These are phyloP conservation scores for Tympanoctomys barrerae DNA, from an alignment of 2,797 vertebrate species.

Conservation along the genomic window DNA sequence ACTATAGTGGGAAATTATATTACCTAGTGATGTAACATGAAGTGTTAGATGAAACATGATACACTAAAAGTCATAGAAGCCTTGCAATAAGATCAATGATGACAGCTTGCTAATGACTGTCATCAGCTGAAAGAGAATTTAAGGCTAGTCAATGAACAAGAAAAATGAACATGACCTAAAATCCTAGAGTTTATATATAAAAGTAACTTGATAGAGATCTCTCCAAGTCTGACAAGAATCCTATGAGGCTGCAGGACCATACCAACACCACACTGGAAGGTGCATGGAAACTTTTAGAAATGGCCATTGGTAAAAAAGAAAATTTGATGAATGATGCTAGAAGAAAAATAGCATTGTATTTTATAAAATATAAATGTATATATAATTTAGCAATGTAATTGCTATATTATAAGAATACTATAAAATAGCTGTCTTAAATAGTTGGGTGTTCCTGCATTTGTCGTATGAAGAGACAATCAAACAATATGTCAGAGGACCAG, in stretches of 20 bases:
- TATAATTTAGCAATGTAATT: no score
- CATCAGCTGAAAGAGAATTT: constrained; percentile 29
- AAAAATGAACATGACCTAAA: constrained; percentile 43
- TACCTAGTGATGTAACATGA: constrained; percentile 19
- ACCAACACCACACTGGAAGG: constrained; percentile 3
- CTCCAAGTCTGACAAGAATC: constrained; percentile 15
- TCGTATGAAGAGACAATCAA: constrained; percentile 29
- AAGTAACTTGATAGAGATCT: background rate
- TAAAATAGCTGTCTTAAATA: background rate
- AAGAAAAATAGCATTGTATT: constrained; percentile 24
- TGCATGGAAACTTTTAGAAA: constrained; percentile 34
- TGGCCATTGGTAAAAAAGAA: background rate
- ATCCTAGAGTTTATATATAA: background rate
- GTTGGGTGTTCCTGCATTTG: no score
- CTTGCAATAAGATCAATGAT: background rate
- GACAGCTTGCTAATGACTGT: background rate
- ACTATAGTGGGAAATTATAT: background rate
- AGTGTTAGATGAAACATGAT: constrained; percentile 5
- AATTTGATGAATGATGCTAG: background rate
- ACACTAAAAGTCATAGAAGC: background rate
- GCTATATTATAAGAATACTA: background rate
- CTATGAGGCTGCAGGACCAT: constrained; percentile 9
- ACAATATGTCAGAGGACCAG: background rate
- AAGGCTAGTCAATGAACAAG: constrained; percentile 32
- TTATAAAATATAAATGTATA: background rate